These are phyloP conservation scores for Seison nebaliae DNA, from an alignment of 1,140 invertebrate genomes.

Conservation along the genomic window DNA sequence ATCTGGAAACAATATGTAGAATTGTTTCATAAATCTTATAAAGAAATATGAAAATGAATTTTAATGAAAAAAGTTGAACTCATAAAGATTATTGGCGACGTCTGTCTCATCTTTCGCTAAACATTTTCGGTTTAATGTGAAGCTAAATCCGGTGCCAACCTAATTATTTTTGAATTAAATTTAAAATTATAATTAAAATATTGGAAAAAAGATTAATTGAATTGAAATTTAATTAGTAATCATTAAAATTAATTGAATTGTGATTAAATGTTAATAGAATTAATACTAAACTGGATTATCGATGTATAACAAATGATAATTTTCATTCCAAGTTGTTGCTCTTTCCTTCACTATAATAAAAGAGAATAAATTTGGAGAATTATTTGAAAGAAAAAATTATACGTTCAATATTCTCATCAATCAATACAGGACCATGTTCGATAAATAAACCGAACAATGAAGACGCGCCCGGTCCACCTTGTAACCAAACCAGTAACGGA, in stretches of 20 bases:
- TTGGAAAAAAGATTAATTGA: no score
- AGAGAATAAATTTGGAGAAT: background rate
- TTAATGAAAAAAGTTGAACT: no score
- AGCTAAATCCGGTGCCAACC: conserved; percentile 25
- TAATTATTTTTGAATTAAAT: no score
- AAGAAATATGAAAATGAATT: no score
- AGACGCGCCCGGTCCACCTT: conserved; percentile 50
- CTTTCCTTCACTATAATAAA: conserved; percentile 13
- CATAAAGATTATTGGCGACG: conserved; percentile 28
- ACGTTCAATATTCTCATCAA: conserved; percentile 34
- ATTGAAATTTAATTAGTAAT: no score
- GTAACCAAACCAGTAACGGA: conserved; percentile 54
- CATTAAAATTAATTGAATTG: no score
- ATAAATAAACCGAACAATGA: conserved; percentile 51
- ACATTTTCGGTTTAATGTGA: conserved; percentile 19
- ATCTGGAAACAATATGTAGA: no score
- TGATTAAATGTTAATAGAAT: conserved; percentile 14
- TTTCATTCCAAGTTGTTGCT: conserved; percentile 41
- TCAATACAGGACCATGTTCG: conserved; percentile 47
- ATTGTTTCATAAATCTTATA: no score
- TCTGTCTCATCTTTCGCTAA: conserved; percentile 26
- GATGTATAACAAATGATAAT: conserved; percentile 48
- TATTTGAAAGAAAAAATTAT: background rate
- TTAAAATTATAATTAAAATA: no score
- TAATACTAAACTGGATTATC: conserved; percentile 47